Evolutionary conservation across 2,797 vertebrate species (phyloP).

Genomic region (Lindbergichthys nudifrons): DNA sequence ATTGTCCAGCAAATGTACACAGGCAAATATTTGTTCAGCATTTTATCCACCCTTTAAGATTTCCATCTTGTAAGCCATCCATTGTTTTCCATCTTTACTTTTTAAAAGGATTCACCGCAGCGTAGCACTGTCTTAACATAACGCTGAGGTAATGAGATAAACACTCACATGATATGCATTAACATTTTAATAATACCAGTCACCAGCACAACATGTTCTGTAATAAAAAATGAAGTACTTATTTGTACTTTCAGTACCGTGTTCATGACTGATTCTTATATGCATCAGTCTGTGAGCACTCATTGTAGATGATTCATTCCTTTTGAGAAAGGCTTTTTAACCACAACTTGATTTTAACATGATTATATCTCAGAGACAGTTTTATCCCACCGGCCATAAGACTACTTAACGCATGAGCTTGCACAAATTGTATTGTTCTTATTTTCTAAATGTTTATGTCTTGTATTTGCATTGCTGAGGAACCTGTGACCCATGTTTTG

Average conservation of each 20-base stretch:
- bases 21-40: background rate
- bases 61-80: conserved; percentile 21
- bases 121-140: background rate
- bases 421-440: too few relatives aligned
- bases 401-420: too few relatives aligned
- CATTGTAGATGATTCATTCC: background rate
- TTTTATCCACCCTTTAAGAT: conserved; percentile 13
- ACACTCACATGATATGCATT: background rate
- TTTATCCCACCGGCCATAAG: too few relatives aligned
- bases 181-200: background rate
- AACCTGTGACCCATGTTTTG: too few relatives aligned
- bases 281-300: background rate
- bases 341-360: background rate
- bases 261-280: background rate
- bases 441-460: too few relatives aligned
- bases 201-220: background rate
- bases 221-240: background rate
- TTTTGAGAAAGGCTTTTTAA: background rate
- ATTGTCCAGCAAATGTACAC: background rate
- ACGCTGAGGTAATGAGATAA: background rate
- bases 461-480: too few relatives aligned
- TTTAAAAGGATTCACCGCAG: background rate
- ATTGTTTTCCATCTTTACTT: background rate
- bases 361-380: background rate
- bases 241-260: background rate